Conservation (phyloP, 2,888 invertebrate genomes). For the Neelides folsomi region DNA sequence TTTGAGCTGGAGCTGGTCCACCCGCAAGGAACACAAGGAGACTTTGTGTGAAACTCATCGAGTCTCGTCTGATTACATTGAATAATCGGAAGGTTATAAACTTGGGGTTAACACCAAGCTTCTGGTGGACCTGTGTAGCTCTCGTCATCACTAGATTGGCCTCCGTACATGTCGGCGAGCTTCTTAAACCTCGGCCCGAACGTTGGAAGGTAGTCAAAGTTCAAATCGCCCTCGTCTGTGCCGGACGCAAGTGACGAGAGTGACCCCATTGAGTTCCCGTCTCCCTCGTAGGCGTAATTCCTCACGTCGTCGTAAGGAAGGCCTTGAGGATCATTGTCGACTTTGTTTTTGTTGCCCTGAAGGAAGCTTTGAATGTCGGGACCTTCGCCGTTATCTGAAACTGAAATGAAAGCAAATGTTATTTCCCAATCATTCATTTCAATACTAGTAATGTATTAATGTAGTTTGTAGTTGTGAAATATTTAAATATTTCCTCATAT, state of each 20-base stretch:
- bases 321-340: conserved; percentile 82
- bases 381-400: conserved; percentile 45
- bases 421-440: no score
- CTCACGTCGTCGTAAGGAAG: conserved; percentile 91
- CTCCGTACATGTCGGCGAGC: conserved; percentile 88
- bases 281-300: conserved; percentile 95
- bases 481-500: no score
- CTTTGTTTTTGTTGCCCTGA: conserved; percentile 72
- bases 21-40: no score
- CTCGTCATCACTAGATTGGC: conserved; percentile 65
- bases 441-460: no score
- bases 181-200: conserved; percentile 94
- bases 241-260: conserved; percentile 81
- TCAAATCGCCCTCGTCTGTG: conserved; percentile 80
- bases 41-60: no score
- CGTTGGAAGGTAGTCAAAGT: conserved; percentile 84
- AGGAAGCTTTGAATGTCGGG: conserved; percentile 82
- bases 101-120: conserved; percentile 63
- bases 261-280: conserved; percentile 82
- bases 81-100: no score
- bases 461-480: no score
- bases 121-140: conserved; percentile 56
- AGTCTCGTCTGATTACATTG: no score
- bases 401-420: conserved; percentile 30
- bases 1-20: no score